Conservation (phyloP, 2,113 vertebrate genomes). For the Cyanoderma ruficeps region DNA sequence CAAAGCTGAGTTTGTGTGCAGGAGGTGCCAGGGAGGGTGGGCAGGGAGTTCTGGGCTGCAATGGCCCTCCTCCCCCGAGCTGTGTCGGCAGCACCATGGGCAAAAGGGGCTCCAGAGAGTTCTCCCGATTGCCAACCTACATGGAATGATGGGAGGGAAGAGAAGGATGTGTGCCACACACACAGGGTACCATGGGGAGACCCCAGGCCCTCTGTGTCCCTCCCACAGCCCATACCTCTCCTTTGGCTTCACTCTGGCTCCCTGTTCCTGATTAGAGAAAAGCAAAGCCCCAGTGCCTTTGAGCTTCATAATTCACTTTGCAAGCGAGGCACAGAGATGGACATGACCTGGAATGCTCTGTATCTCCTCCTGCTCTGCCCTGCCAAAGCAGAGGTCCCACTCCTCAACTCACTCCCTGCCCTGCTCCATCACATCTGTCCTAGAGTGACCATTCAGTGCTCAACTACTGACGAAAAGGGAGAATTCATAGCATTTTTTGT, state of each 20-base stretch:
- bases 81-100: rapidly evolving
- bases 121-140: neutral
- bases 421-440: neutral
- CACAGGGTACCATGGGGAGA: rapidly evolving
- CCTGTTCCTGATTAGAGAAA: neutral
- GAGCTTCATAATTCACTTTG: neutral
- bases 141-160: rapidly evolving
- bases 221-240: neutral
- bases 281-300: neutral
- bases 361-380: neutral
- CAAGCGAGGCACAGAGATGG: neutral
- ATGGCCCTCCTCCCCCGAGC: neutral
- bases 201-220: neutral
- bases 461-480: neutral
- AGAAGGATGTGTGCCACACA: neutral
- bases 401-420: neutral
- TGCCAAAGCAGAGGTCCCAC: neutral
- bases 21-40: neutral
- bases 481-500: rapidly evolving
- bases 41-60: neutral
- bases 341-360: rapidly evolving
- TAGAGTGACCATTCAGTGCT: neutral
- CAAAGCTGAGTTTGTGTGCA: rapidly evolving
- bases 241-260: neutral
- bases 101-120: neutral